Percentiles rank a stretch among this genome's conserved stretches.
Conservation (phyloP, 2,113 vertebrate species). For the Ahaetulla prasina region DNA sequence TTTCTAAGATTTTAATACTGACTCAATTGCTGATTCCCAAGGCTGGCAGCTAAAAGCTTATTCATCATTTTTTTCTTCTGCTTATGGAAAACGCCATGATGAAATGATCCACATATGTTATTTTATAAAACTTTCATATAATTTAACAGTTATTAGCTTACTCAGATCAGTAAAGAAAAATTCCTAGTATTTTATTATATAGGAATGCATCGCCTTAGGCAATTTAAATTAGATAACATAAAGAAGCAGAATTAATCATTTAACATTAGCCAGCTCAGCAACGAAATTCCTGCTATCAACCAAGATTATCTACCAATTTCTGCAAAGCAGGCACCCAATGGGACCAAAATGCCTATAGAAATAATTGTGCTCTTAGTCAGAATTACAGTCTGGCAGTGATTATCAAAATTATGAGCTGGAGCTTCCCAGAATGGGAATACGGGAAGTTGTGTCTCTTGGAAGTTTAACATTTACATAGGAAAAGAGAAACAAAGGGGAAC, state of each 20-base stretch:
- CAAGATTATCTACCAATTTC: background rate
- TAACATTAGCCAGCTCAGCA: background rate
- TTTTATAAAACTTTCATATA: background rate
- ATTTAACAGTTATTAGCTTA: background rate
- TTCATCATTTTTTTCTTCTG: background rate
- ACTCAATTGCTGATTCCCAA: background rate
- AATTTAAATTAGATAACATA: background rate
- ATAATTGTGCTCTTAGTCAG: background rate
- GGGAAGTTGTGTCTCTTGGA: too few species aligned
- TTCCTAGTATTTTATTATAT: background rate
- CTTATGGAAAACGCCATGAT: background rate
- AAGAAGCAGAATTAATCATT: fast-evolving
- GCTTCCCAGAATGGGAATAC: background rate
- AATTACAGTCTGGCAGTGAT: background rate
- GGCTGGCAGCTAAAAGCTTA: background rate
- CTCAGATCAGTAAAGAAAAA: background rate
- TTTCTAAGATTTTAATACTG: background rate
- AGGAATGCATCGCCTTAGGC: background rate
- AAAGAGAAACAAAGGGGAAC: background rate
- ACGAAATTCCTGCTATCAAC: background rate
- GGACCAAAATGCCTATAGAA: background rate
- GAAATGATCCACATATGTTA: background rate
- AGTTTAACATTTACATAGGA: background rate
- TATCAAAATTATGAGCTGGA: background rate
- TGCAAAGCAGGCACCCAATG: background rate